A percentile compares a stretch with the other conserved stretches of the same genome.
phyloP scores from a whole-genome alignment of 2,888 invertebrate species.

The Ennomos quercinarius region DNA sequence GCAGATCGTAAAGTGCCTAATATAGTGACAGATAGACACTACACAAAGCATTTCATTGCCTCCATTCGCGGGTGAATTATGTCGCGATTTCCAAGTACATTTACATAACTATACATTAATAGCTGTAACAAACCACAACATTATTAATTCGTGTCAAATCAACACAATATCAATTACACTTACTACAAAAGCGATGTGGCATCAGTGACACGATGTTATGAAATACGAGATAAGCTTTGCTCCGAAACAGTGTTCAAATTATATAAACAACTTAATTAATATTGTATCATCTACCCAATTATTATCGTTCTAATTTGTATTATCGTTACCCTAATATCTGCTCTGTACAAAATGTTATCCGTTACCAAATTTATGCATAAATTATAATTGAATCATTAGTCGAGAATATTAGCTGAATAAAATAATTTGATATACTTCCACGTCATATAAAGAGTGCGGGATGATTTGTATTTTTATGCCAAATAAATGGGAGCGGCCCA shows the following conservation, averaged over 20 bases:
- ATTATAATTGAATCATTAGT: too few species aligned
- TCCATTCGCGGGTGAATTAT: constrained; percentile 14
- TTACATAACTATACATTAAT: constrained; percentile 12
- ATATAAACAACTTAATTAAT: constrained; percentile 26
- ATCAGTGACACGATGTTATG: constrained; percentile 29
- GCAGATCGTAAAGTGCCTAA: constrained; percentile 26
- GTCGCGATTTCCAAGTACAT: constrained; percentile 13
- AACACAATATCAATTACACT: constrained; percentile 39
- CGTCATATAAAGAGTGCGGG: background rate
- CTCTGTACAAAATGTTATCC: too few species aligned
- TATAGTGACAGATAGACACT: constrained; percentile 25
- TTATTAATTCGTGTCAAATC: constrained; percentile 39
- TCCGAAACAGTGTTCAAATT: constrained; percentile 13
- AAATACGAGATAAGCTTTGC: constrained; percentile 26
- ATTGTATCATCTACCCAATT: constrained; percentile 15
- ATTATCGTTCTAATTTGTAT: constrained; percentile 10
- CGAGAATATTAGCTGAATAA: background rate
- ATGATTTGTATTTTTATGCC: constrained; percentile 17
- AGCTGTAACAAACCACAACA: constrained; percentile 20
- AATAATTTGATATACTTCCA: background rate
- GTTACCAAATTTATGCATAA: too few species aligned
- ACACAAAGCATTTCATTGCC: constrained; percentile 18
- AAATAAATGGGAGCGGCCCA: constrained; percentile 8
- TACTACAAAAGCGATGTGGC: constrained; percentile 33
- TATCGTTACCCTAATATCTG: too few species aligned